A percentile compares a stretch with the other conserved stretches of the same genome.
These are phyloP conservation scores for Conops quadrifasciatus DNA, from an alignment of 2,888 invertebrate species.

Conservation along the genomic window DNA sequence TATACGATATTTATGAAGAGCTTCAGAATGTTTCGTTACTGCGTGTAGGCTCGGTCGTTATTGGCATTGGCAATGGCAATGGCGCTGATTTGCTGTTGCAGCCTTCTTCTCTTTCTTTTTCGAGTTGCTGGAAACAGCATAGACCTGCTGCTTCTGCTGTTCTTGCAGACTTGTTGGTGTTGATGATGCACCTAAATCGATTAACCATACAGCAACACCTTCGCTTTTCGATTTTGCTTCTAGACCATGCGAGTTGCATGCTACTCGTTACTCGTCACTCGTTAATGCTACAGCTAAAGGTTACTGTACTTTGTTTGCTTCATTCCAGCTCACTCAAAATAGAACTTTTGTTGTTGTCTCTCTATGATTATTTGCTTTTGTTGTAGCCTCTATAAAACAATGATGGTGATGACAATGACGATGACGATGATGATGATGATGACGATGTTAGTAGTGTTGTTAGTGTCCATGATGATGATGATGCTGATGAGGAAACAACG, in stretches of 20 bases:
- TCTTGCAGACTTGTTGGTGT: slow-evolving; percentile 1
- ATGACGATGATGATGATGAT: not conserved
- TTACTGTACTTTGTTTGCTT: too few relatives aligned
- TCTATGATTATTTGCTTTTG: too few relatives aligned
- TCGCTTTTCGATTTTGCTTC: too few relatives aligned
- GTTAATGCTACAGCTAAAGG: too few relatives aligned
- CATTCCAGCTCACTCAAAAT: too few relatives aligned
- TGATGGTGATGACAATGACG: not conserved
- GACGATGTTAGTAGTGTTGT: slow-evolving; percentile 13
- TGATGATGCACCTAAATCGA: not conserved
- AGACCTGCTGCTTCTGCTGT: slow-evolving; percentile 8
- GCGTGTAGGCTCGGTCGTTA: not conserved
- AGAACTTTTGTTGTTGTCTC: too few relatives aligned
- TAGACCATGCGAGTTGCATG: too few relatives aligned
- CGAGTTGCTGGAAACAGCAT: not conserved
- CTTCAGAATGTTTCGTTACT: slow-evolving; percentile 1
- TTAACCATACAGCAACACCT: not conserved
- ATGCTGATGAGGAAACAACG: slow-evolving; percentile 22
- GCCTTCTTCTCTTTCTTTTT: not conserved
- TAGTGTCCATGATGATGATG: not conserved
- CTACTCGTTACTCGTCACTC: too few relatives aligned
- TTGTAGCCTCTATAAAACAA: not conserved
- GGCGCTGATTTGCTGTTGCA: not conserved
- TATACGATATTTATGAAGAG: slow-evolving; percentile 27
- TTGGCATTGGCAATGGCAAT: not conserved